phyloP scores from a whole-genome alignment of 2,888 invertebrate genomes.

The Lagria hirta region DNA sequence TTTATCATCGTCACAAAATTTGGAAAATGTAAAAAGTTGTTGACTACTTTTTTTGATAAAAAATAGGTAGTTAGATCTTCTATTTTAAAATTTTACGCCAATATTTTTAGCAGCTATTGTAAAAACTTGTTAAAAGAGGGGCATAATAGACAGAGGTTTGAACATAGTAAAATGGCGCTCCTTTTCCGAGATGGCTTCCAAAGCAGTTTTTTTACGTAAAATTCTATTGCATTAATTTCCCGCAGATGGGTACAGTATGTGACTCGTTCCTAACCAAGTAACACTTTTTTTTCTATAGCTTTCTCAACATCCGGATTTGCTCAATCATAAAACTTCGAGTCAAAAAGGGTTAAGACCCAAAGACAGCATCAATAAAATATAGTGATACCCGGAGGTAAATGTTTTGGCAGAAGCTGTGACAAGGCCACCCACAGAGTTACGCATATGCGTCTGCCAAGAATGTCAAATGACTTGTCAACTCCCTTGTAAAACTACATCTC shows the following conservation, averaged over 20 bases:
- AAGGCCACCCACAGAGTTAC: slow-evolving; percentile 35
- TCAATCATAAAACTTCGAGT: slow-evolving; percentile 2
- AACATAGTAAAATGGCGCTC: too few species aligned
- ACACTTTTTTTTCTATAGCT: slow-evolving; percentile 5
- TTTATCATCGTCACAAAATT: too few species aligned
- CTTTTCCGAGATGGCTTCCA: too few species aligned
- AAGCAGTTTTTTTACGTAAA: too few species aligned
- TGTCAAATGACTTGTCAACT: slow-evolving; percentile 42
- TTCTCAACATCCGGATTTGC: slow-evolving; percentile 4
- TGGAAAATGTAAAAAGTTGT: too few species aligned
- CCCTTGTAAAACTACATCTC: slow-evolving; percentile 39
- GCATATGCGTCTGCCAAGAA: slow-evolving; percentile 37
- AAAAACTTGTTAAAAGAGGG: too few species aligned
- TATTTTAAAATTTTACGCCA: too few species aligned
- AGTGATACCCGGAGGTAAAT: slow-evolving; percentile 17
- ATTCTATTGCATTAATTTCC: too few species aligned
- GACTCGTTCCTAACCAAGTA: not conserved
- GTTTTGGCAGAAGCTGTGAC: slow-evolving; percentile 34
- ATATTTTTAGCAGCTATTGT: too few species aligned
- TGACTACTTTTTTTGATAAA: too few species aligned
- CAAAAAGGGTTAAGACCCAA: slow-evolving; percentile 12
- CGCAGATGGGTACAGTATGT: slow-evolving; percentile 7
- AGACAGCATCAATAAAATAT: slow-evolving; percentile 10
- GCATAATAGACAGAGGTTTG: too few species aligned
- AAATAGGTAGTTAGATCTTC: too few species aligned